These are phyloP conservation scores for Hofmannophila pseudospretella DNA, from an alignment of 2,888 invertebrate genomes.

Conservation along the genomic window DNA sequence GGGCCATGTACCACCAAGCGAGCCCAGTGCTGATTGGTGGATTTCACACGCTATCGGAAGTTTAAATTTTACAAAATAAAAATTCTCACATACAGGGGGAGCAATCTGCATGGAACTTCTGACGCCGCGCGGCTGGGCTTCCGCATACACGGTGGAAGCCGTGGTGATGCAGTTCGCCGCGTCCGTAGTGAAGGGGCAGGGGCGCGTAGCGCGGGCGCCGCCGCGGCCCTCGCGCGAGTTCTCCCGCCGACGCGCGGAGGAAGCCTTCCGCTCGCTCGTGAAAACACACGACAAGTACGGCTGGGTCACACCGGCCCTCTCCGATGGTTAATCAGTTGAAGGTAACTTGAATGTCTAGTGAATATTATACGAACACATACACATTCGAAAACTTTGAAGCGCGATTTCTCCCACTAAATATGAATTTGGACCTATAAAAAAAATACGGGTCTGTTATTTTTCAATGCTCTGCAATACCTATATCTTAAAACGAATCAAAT, in stretches of 20 bases:
- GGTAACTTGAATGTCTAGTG: too few relatives aligned
- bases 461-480: too few relatives aligned
- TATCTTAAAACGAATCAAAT: too few relatives aligned
- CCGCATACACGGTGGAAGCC: conserved; percentile 91
- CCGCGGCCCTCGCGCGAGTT: conserved; percentile 88
- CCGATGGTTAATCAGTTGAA: conserved; percentile 83
- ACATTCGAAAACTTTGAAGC: too few relatives aligned
- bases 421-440: too few relatives aligned
- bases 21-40: too few relatives aligned
- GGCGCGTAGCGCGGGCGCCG: conserved; percentile 88
- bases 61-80: neutral
- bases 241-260: conserved; percentile 88
- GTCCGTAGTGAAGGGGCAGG: conserved; percentile 92
- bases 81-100: conserved; percentile 79
- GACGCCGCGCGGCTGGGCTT: conserved; percentile 92
- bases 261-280: conserved; percentile 90
- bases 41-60: too few relatives aligned
- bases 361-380: too few relatives aligned
- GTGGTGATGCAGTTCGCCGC: conserved; percentile 94
- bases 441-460: too few relatives aligned
- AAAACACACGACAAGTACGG: conserved; percentile 95
- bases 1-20: too few relatives aligned
- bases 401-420: too few relatives aligned
- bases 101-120: conserved; percentile 93
- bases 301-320: conserved; percentile 92